phyloP scores from a whole-genome alignment of 2,888 invertebrate species.

The Apotomis capreana region DNA sequence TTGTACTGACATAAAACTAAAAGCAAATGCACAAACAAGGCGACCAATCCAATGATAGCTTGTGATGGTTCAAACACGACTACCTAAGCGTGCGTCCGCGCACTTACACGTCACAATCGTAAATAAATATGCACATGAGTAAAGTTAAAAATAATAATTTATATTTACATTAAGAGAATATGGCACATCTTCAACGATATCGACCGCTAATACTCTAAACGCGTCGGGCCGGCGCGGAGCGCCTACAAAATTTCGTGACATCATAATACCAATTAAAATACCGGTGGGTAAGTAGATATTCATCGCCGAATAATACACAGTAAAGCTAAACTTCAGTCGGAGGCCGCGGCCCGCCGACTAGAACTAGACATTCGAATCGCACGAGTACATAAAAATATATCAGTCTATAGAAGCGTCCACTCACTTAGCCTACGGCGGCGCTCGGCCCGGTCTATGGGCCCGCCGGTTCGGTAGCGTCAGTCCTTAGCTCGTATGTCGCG shows the following conservation, averaged over 20 bases:
- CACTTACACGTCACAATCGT: conserved; percentile 66
- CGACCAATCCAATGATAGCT: conserved; percentile 67
- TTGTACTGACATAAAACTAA: conserved; percentile 60
- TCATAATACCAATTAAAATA: conserved; percentile 82
- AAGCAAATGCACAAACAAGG: conserved; percentile 80
- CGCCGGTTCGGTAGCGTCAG: conserved; percentile 12
- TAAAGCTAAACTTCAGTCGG: conserved; percentile 57
- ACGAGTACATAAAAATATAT: conserved; percentile 78
- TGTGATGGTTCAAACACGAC: conserved; percentile 70
- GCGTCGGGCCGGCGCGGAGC: conserved; percentile 55
- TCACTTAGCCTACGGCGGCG: conserved; percentile 77
- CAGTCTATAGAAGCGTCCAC: conserved; percentile 78
- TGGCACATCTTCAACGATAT: conserved; percentile 78
- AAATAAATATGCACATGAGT: conserved; percentile 80
- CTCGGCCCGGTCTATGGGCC: conserved; percentile 51
- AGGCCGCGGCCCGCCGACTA: conserved; percentile 64
- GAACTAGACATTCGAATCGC: conserved; percentile 75
- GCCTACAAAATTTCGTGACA: conserved; percentile 69
- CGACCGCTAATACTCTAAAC: conserved; percentile 64
- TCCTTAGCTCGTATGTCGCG: conserved; percentile 12
- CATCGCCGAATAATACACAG: conserved; percentile 64
- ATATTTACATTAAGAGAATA: conserved; percentile 83
- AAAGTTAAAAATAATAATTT: conserved; percentile 74
- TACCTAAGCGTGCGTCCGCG: conserved; percentile 61
- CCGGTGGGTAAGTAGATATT: conserved; percentile 81